Base-by-base conservation (phyloP, 2,797 vertebrate genomes). In the Ctenosaura bakeri region DNA sequence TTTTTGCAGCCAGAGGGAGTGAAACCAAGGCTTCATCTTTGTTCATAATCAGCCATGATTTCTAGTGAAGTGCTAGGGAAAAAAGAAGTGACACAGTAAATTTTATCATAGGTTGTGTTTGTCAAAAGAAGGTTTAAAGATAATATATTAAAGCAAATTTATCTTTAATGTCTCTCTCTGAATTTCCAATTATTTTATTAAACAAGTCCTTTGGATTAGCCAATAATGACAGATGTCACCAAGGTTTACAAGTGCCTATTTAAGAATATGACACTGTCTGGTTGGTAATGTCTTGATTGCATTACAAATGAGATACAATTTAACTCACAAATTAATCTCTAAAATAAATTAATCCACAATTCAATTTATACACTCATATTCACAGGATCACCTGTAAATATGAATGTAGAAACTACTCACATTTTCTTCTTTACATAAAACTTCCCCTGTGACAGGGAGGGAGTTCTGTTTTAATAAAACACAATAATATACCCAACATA, bases 1-100 rank as follows among this genome's bases (percentile, higher is more conserved):
- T 94, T 93, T 90, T 92, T 54, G 32, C 59, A 52, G 18, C 77
- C 10, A 66, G 50, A 22, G 79, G 62, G 7, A 42, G 1, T 52
- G 76, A 82, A 0, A 4, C 85, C 77, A 85, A 59, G 46, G 10
- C 32, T 90, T 2, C 0, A 3, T 69, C 66, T 92, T n/a, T 89
- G 1, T 12, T 87, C 86, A 56, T 87, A 56, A 69, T 71, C 46
- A 87, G 26, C 50, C 86, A 83, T 88, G 86, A 82, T 84, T 77
- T 54, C 18, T 42, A 78, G 4, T 32, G 59, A 32, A 80, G 4
- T 22, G 16, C 35, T 90, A 76, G 2, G 32, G 62, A 59, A 46
- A 52, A 24, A 59, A 71, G 29, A 84, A 42, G 62, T 91, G 26
- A 2, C 35, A n/a, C 0, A 4, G 9, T 77, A 82, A 59, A 14